Evolutionary conservation across 2,797 vertebrate genomes (phyloP).

Genomic region (Phylloscopus collybita): DNA sequence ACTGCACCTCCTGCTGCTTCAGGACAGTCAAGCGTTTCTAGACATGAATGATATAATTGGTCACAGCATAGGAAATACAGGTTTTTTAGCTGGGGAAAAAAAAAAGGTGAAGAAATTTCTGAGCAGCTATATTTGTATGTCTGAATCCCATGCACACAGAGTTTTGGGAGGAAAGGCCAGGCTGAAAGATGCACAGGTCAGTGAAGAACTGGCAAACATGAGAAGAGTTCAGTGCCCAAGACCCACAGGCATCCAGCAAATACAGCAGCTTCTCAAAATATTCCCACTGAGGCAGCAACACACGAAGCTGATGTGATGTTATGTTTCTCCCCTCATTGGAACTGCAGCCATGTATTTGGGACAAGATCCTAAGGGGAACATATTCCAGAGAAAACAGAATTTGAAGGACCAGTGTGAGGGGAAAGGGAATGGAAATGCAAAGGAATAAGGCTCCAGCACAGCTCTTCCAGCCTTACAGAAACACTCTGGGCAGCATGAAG

Average conservation of each 20-base stretch:
- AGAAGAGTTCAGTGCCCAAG: not conserved
- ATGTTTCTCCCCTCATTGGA: not conserved
- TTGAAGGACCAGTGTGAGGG: not conserved
- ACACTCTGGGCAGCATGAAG: rapidly evolving
- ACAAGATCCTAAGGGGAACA: not conserved
- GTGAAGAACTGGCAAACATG: not conserved
- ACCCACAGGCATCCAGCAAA: not conserved
- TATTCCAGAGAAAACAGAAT: not conserved
- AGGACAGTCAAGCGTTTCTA: not conserved
- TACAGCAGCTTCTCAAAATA: not conserved
- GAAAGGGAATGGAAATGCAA: not conserved
- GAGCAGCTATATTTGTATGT: not conserved
- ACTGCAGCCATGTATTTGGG: rapidly evolving
- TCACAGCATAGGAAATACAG: not conserved
- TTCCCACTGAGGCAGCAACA: not conserved
- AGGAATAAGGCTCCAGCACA: not conserved
- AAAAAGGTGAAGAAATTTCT: not conserved
- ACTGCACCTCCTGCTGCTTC: not conserved
- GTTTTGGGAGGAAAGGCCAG: not conserved
- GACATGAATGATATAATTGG: rapidly evolving
- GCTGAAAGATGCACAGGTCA: not conserved
- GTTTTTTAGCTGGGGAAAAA: not conserved
- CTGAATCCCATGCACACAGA: not conserved
- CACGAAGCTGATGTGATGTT: not conserved
- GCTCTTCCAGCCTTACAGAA: not conserved